Conservation (phyloP, 2,888 invertebrate species). For the Xylophagus ater region DNA sequence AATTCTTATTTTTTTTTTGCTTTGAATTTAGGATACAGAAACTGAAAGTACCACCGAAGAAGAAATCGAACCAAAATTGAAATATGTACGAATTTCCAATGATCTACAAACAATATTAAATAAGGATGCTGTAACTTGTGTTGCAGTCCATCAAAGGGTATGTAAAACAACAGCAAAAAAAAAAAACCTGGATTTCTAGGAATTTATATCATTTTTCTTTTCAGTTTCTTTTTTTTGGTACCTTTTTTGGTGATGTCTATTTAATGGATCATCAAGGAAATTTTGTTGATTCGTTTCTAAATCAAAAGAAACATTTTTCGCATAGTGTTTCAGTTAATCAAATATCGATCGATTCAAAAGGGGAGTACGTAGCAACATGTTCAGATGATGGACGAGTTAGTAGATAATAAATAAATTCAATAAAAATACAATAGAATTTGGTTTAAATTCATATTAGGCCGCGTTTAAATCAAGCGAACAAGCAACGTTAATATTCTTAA, state of each 20-base stretch:
- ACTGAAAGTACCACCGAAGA: conserved; percentile 38
- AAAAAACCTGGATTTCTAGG: neutral
- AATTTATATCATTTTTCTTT: conserved; percentile 18
- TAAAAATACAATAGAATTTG: no score
- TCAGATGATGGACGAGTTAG: conserved; percentile 76
- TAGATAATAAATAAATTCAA: conserved; percentile 9
- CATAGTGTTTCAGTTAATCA: conserved; percentile 89
- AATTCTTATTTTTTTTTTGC: neutral
- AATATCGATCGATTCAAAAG: conserved; percentile 85
- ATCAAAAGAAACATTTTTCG: conserved; percentile 43
- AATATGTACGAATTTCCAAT: conserved; percentile 80
- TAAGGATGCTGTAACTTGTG: conserved; percentile 78
- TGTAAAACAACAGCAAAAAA: conserved; percentile 2
- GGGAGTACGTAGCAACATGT: conserved; percentile 89
- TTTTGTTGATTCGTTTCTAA: conserved; percentile 45
- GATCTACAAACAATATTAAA: conserved; percentile 74
- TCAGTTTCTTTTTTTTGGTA: conserved; percentile 84
- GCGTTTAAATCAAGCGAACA: no score
- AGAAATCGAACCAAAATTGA: conserved; percentile 76
- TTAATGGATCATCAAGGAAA: conserved; percentile 89
- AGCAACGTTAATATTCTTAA: no score
- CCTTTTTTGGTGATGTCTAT: conserved; percentile 83
- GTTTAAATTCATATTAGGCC: no score
- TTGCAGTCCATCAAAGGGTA: conserved; percentile 86
- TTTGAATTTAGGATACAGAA: conserved; percentile 17